phyloP scores from a whole-genome alignment of 2,113 vertebrate genomes.

The Acanthisitta chloris region DNA sequence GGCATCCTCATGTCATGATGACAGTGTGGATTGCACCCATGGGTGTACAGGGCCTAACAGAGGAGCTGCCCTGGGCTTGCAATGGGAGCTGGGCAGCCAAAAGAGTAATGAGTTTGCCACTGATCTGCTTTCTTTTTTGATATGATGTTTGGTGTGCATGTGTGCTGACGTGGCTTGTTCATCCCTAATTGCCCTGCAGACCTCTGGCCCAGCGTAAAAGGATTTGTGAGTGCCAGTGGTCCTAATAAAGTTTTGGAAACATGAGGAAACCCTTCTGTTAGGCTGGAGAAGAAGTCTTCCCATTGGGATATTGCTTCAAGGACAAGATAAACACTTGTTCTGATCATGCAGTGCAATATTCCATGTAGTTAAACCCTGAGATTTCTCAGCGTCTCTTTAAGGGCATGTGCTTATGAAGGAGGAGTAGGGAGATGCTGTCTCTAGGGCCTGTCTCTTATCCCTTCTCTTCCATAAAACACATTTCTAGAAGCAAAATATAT shows the following conservation, averaged over 20 bases:
- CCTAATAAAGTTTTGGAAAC: not conserved
- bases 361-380: not conserved
- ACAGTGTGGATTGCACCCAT: not conserved
- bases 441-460: not conserved
- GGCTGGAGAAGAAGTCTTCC: not conserved
- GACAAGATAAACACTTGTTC: not conserved
- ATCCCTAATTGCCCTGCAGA: not conserved
- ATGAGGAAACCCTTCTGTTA: not conserved
- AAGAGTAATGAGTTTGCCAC: not conserved
- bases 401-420: not conserved
- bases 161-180: fast-evolving
- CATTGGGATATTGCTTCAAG: not conserved
- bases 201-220: not conserved
- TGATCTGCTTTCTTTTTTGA: not conserved
- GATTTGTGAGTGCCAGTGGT: not conserved
- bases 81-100: not conserved
- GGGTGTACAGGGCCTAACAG: not conserved
- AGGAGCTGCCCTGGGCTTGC: not conserved
- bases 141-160: fast-evolving
- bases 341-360: not conserved
- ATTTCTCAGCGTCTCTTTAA: not conserved
- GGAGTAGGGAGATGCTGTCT: not conserved
- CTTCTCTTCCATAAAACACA: not conserved
- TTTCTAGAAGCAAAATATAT: not conserved
- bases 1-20: fast-evolving